Conservation (phyloP, 23 tunicate genomes). For the Aplidium turbinatum region DNA sequence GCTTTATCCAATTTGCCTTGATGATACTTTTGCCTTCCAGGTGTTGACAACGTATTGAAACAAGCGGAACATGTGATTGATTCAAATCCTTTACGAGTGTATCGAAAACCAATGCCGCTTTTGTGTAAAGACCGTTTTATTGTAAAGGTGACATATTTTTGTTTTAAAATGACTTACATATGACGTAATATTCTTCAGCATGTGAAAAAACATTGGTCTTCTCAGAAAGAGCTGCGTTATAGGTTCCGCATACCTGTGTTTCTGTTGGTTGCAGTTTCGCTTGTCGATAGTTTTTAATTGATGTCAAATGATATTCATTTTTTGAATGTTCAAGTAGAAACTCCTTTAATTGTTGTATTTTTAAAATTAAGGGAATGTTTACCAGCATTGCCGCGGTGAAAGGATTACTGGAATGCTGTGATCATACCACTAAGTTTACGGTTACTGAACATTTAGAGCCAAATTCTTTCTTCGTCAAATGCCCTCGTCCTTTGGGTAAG, state of each 20-base stretch:
- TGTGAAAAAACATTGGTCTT: no score
- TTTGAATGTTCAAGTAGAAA: no score
- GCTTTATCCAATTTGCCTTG: no score
- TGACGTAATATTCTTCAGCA: no score
- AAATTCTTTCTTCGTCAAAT: background rate
- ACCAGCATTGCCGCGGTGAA: background rate
- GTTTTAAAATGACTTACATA: background rate
- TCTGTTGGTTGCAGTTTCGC: no score
- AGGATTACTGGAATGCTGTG: background rate
- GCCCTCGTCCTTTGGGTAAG: background rate
- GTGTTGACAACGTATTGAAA: background rate
- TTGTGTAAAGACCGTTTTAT: background rate
- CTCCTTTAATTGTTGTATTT: background rate
- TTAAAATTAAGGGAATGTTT: constrained; percentile 1
- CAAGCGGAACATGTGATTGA: background rate
- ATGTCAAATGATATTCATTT: no score
- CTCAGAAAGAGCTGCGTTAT: no score
- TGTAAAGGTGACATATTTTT: background rate
- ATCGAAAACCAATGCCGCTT: constrained; percentile 3
- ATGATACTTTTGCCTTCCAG: no score
- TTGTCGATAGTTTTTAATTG: no score
- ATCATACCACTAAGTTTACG: background rate
- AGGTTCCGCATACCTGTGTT: no score
- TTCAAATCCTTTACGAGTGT: background rate
- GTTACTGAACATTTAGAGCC: background rate